Evolutionary conservation across 2,113 vertebrate species (phyloP).

Genomic region (Orthonyx spaldingii): DNA sequence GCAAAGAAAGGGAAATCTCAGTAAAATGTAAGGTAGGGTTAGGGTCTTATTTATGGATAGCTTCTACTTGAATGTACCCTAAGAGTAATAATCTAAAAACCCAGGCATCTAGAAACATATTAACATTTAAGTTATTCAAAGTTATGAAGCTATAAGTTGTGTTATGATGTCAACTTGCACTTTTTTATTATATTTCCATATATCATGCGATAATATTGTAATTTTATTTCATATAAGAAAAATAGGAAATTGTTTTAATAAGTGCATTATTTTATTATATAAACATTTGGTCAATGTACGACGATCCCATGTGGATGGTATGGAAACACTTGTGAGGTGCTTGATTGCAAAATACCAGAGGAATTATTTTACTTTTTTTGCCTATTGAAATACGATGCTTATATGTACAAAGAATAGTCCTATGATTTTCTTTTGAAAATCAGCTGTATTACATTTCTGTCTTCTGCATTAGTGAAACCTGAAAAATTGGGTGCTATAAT

Average conservation of each 20-base stretch:
- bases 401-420: neutral
- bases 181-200: neutral
- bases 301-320: neutral
- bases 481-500: neutral
- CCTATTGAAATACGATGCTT: neutral
- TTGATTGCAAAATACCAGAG: neutral
- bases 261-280: neutral
- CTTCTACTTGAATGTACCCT: neutral
- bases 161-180: neutral
- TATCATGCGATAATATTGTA: neutral
- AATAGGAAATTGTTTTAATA: neutral
- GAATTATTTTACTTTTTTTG: neutral
- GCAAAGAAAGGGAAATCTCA: neutral
- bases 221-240: constrained; percentile 20
- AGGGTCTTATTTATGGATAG: neutral
- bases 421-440: neutral
- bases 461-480: neutral
- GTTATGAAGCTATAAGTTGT: neutral
- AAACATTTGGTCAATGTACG: neutral
- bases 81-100: neutral
- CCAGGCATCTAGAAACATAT: neutral
- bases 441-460: neutral
- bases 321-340: neutral
- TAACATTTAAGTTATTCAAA: neutral
- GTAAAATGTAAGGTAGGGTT: neutral